Conservation (phyloP, 2,888 invertebrate genomes). For the Syrista parreyssii region DNA sequence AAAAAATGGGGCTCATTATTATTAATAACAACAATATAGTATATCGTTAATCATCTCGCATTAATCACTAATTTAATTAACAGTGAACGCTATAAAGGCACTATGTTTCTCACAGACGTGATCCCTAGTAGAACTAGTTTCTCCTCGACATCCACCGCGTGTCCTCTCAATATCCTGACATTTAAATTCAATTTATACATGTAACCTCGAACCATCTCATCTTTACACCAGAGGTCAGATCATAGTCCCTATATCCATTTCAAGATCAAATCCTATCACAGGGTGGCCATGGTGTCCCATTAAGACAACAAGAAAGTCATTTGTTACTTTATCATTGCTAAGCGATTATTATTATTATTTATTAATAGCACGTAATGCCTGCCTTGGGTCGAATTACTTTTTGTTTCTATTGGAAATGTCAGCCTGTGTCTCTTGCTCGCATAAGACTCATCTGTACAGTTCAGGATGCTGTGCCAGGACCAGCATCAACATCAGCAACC, state of each 20-base stretch:
- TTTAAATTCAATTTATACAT: not conserved
- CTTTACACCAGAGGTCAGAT: not conserved
- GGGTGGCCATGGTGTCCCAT: not conserved
- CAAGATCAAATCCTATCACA: not conserved
- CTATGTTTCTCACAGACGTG: constrained; percentile 49
- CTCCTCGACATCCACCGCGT: not conserved
- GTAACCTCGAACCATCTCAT: not conserved
- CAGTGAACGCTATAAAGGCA: constrained; percentile 47
- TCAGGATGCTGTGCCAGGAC: not conserved
- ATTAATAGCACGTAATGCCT: constrained; percentile 29
- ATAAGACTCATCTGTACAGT: not conserved
- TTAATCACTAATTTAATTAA: constrained; percentile 27
- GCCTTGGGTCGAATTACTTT: not conserved
- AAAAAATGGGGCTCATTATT: not conserved
- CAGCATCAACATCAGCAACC: not conserved
- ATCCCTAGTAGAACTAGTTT: constrained; percentile 28
- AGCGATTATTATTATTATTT: constrained; percentile 23
- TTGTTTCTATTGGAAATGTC: not conserved
- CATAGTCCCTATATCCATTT: constrained; percentile 12
- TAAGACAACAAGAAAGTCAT: constrained; percentile 19
- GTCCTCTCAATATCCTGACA: not conserved
- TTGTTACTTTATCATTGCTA: constrained; percentile 21
- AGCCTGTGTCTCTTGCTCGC: not conserved
- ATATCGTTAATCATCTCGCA: constrained; percentile 26
- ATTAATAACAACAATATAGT: constrained; percentile 10